phyloP scores from a whole-genome alignment of 2,797 vertebrate species.

The Acanthopagrus latus region DNA sequence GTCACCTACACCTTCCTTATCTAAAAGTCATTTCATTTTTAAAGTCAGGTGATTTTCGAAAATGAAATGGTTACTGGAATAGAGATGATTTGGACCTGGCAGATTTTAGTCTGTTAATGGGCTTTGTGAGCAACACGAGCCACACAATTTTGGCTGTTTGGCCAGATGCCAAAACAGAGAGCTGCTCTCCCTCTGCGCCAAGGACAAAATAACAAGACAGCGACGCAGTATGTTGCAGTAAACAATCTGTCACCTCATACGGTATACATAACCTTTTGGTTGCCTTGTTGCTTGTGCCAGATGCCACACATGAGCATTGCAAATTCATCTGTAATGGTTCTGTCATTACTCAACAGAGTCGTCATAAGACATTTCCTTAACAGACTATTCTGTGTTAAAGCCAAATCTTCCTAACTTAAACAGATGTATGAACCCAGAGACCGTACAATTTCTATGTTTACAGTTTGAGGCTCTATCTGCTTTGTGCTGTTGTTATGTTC shows the following conservation, averaged over 20 bases:
- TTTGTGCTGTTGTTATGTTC: neutral
- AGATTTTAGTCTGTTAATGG: neutral
- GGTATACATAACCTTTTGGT: slow-evolving; percentile 47
- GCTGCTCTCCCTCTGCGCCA: slow-evolving; percentile 44
- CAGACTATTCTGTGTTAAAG: slow-evolving; percentile 8
- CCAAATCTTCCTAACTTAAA: slow-evolving; percentile 2
- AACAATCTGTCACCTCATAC: slow-evolving; percentile 51
- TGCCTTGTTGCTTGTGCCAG: slow-evolving; percentile 22
- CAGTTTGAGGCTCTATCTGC: neutral
- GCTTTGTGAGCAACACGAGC: neutral
- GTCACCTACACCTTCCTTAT: slow-evolving; percentile 2
- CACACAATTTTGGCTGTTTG: slow-evolving; percentile 14
- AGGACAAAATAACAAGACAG: slow-evolving; percentile 50
- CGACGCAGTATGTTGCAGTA: slow-evolving; percentile 35
- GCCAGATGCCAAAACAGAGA: slow-evolving; percentile 40
- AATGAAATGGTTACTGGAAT: neutral
- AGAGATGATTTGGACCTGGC: slow-evolving; percentile 6
- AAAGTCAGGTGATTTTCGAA: neutral
- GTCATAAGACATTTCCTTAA: neutral
- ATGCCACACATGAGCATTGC: slow-evolving; percentile 24
- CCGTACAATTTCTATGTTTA: neutral
- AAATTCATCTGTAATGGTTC: slow-evolving; percentile 27
- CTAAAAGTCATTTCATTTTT: neutral
- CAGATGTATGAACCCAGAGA: neutral
- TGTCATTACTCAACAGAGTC: slow-evolving; percentile 26